phyloP scores from a whole-genome alignment of 2,888 invertebrate species.

The Cosmia trapezina region DNA sequence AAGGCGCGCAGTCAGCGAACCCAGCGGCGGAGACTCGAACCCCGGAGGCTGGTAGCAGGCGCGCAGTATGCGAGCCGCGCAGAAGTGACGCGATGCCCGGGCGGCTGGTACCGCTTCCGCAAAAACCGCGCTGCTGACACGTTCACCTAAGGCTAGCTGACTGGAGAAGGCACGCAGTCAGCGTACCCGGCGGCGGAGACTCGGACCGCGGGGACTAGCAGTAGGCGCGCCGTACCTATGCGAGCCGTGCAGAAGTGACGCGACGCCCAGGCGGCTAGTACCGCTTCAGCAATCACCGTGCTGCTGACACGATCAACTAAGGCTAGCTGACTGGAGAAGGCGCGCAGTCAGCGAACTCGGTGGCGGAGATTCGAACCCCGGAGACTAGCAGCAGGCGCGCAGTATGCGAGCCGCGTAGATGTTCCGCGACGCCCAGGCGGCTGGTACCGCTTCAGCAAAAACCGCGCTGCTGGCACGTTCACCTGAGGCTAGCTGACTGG shows the following conservation, averaged over 20 bases:
- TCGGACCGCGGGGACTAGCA: background rate
- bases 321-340: background rate
- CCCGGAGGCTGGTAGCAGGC: background rate
- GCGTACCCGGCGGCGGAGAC: background rate
- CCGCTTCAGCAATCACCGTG: background rate
- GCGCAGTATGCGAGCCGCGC: constrained; percentile 5
- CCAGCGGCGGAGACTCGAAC: background rate
- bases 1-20: background rate
- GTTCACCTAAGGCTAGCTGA: no score
- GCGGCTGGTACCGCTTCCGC: background rate
- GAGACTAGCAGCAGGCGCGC: background rate
- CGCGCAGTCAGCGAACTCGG: background rate
- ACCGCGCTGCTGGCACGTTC: background rate
- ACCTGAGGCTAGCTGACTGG: background rate
- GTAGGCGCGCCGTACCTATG: background rate
- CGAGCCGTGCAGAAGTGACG: background rate
- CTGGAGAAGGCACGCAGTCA: constrained; percentile 1
- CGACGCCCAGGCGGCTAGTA: background rate
- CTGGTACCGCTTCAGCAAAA: constrained; percentile 4
- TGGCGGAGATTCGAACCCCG: background rate
- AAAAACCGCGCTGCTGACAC: background rate
- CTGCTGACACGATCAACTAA: background rate
- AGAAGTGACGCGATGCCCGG: background rate
- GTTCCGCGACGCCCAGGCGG: background rate
- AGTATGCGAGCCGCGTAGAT: background rate